Evolutionary conservation across 2,113 vertebrate genomes (phyloP).

Genomic region (Oreamnos americanus): DNA sequence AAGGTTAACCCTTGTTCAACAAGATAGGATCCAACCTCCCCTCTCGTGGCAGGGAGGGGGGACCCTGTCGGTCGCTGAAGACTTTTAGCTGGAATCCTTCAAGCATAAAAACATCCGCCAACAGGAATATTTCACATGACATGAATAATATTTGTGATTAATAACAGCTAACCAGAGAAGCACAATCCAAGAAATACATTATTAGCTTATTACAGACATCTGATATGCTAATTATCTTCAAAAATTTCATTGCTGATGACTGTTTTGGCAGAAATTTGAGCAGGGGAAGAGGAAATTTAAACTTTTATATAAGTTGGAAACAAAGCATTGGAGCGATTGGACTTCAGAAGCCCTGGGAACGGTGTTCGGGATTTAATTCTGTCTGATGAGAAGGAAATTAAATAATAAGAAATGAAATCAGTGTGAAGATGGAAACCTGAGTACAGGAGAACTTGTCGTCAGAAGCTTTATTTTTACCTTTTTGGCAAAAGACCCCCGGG

Average conservation of each 20-base stretch:
- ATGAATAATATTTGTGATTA: slow-evolving; percentile 65
- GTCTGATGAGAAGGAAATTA: slow-evolving; percentile 67
- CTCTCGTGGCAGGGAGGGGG: not conserved
- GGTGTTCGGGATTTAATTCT: slow-evolving; percentile 54
- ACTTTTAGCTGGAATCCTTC: slow-evolving; percentile 40
- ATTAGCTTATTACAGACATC: slow-evolving; percentile 69
- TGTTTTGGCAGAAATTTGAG: slow-evolving; percentile 67
- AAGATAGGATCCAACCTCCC: slow-evolving; percentile 70
- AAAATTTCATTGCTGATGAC: slow-evolving; percentile 61
- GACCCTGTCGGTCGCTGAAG: not conserved
- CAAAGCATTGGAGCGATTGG: slow-evolving; percentile 46
- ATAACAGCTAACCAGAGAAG: slow-evolving; percentile 51
- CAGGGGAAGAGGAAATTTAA: slow-evolving; percentile 64
- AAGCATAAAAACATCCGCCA: slow-evolving; percentile 56
- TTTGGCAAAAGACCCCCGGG: slow-evolving; percentile 8
- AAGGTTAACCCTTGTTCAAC: slow-evolving; percentile 79
- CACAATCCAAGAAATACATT: slow-evolving; percentile 53
- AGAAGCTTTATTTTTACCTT: not conserved
- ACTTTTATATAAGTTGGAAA: slow-evolving; percentile 66
- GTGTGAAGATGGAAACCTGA: slow-evolving; percentile 59
- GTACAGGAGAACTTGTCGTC: not conserved
- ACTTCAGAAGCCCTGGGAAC: slow-evolving; percentile 55
- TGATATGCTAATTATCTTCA: slow-evolving; percentile 69
- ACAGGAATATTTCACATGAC: slow-evolving; percentile 45
- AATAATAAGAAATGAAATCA: slow-evolving; percentile 56